Percentiles rank a stretch among this genome's conserved stretches.
Evolutionary conservation across 1,140 invertebrate genomes (phyloP).

Genomic region (Belonocnema kinseyi): DNA sequence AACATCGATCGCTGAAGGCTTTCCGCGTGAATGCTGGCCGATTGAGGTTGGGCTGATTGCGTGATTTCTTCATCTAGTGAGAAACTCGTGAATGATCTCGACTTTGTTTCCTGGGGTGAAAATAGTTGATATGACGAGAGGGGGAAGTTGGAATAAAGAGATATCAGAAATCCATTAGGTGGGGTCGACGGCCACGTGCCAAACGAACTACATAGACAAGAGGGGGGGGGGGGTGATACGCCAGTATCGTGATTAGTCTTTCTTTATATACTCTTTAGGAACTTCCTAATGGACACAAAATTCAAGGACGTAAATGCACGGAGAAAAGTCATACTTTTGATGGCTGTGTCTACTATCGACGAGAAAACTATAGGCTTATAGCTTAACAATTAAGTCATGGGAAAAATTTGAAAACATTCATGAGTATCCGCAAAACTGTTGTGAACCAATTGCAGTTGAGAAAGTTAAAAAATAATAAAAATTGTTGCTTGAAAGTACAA

Average conservation of each 20-base stretch:
- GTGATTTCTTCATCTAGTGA: background rate
- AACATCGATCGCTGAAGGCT: background rate
- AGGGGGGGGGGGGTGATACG: background rate
- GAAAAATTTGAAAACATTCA: no score
- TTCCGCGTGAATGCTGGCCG: background rate
- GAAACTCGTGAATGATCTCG: conserved; percentile 21
- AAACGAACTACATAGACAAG: background rate
- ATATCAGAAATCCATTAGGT: conserved; percentile 13
- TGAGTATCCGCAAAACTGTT: no score
- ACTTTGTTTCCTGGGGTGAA: background rate
- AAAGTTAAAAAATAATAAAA: no score
- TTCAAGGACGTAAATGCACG: no score
- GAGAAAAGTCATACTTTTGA: no score
- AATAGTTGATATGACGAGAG: conserved; percentile 6
- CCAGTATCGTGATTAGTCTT: conserved; percentile 23
- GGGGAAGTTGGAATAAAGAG: conserved; percentile 2
- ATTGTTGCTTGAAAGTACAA: no score
- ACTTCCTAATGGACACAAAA: background rate
- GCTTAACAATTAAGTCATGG: no score
- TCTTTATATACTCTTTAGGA: background rate
- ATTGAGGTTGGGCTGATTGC: background rate
- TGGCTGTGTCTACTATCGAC: no score
- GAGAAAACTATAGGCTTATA: no score
- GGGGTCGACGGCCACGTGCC: conserved; percentile 25
- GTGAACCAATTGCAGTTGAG: no score